Evolutionary conservation across 2,113 vertebrate species (phyloP).

Genomic region (Dendrocopos noguchii): DNA sequence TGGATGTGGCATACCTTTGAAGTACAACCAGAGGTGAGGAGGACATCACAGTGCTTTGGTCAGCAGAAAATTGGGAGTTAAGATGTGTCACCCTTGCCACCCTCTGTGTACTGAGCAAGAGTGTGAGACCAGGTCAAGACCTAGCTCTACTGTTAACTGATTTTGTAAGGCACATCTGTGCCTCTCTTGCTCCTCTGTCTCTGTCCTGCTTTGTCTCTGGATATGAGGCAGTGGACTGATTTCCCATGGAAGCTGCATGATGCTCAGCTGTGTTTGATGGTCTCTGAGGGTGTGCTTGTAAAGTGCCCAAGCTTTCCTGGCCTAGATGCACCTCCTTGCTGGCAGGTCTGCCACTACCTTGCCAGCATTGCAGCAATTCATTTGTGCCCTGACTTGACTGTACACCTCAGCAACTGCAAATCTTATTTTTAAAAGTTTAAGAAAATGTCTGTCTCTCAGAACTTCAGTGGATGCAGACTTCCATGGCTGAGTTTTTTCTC

Average conservation of each 20-base stretch:
- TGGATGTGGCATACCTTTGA: not conserved
- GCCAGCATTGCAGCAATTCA: not conserved
- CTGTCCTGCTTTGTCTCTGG: not conserved
- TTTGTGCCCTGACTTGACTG: not conserved
- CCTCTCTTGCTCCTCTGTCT: not conserved
- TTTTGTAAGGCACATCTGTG: not conserved
- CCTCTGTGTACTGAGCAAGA: not conserved
- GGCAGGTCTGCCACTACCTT: not conserved
- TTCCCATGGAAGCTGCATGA: not conserved
- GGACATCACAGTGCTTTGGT: fast-evolving
- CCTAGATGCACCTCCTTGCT: not conserved
- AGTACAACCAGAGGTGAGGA: not conserved
- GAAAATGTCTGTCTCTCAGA: not conserved
- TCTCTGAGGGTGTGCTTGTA: fast-evolving
- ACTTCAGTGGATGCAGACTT: not conserved
- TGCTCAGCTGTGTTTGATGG: not conserved
- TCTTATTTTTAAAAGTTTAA: not conserved
- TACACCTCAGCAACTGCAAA: not conserved
- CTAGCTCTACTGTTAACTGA: not conserved
- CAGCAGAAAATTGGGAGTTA: not conserved
- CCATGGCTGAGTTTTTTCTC: not conserved
- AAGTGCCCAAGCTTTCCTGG: not conserved
- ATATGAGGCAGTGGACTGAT: not conserved
- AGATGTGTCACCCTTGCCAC: not conserved
- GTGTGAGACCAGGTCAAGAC: not conserved